These are phyloP conservation scores for Enteromius fasciolatus DNA, from an alignment of 2,797 vertebrate species.

Conservation along the genomic window DNA sequence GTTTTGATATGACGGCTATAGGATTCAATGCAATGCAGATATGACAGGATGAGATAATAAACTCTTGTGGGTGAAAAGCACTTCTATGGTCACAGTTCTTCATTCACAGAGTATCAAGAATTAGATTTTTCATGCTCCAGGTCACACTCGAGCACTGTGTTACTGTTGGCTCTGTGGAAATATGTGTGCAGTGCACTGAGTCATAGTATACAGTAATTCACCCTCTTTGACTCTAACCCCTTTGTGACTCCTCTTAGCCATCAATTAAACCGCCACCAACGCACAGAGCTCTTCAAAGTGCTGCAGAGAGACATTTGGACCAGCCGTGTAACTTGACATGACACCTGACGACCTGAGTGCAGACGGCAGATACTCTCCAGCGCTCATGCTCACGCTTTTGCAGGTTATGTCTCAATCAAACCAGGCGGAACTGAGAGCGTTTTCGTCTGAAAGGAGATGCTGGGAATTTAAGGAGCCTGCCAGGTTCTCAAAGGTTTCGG, in stretches of 20 bases:
- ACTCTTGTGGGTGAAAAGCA: slow-evolving; percentile 9
- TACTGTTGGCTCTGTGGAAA: slow-evolving; percentile 27
- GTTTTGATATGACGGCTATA: slow-evolving; percentile 9
- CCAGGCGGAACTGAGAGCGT: slow-evolving; percentile 36
- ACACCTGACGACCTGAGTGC: slow-evolving; percentile 16
- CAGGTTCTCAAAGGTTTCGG: slow-evolving; percentile 67
- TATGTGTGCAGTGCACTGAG: not conserved
- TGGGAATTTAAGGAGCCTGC: slow-evolving; percentile 53
- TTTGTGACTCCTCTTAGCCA: slow-evolving; percentile 20
- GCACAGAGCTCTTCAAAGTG: slow-evolving; percentile 11
- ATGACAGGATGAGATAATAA: slow-evolving; percentile 30
- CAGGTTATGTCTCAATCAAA: slow-evolving; percentile 43
- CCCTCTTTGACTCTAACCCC: slow-evolving; percentile 17
- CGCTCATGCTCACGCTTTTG: slow-evolving; percentile 6
- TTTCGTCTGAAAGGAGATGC: slow-evolving; percentile 17
- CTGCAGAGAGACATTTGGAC: slow-evolving; percentile 43
- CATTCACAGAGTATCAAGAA: slow-evolving; percentile 29
- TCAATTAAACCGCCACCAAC: slow-evolving; percentile 26
- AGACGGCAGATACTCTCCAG: slow-evolving; percentile 19
- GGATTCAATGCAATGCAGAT: not conserved
- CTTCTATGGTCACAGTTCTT: slow-evolving; percentile 20
- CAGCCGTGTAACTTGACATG: slow-evolving; percentile 40
- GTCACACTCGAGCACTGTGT: slow-evolving; percentile 38
- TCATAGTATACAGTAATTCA: slow-evolving; percentile 26
- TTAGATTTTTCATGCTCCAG: slow-evolving; percentile 17